phyloP scores from a whole-genome alignment of 2,888 invertebrate species.

The Eurois occulta region DNA sequence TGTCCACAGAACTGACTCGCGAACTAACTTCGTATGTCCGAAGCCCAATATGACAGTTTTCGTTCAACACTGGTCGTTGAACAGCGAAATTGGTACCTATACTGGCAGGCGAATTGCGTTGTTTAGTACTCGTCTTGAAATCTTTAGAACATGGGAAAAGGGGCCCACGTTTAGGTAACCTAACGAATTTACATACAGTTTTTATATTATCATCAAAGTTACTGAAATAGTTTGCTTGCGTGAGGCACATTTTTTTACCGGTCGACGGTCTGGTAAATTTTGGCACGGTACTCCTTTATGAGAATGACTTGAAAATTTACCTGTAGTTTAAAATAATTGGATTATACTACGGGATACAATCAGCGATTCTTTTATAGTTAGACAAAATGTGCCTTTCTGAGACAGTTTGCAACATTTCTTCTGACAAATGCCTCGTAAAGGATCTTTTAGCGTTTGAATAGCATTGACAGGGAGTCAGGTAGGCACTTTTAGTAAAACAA shows the following conservation, averaged over 20 bases:
- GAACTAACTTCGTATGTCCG: background rate
- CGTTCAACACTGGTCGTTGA: background rate
- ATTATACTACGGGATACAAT: background rate
- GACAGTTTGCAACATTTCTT: background rate
- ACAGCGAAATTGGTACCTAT: background rate
- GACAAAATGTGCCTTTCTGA: background rate
- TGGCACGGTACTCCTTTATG: constrained; percentile 40
- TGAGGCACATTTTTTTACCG: constrained; percentile 28
- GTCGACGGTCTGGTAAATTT: constrained; percentile 30
- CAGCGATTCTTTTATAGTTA: background rate
- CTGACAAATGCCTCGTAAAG: background rate
- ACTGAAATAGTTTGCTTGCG: constrained; percentile 46
- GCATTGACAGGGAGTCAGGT: background rate
- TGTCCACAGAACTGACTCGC: background rate
- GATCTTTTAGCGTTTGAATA: background rate
- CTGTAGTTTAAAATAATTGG: constrained; percentile 14
- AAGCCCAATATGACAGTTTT: background rate
- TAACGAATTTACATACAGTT: constrained; percentile 6
- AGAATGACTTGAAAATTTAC: constrained; percentile 26
- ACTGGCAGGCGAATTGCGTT: background rate
- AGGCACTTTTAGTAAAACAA: background rate
- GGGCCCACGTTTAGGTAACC: constrained; percentile 21
- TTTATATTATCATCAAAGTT: constrained; percentile 10
- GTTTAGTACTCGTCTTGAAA: constrained; percentile 3
- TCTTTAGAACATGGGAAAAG: background rate